A percentile compares a stretch with the other conserved stretches of the same genome.
These are phyloP conservation scores for Onthophagus sagittarius DNA, from an alignment of 2,888 invertebrate genomes.

Conservation along the genomic window DNA sequence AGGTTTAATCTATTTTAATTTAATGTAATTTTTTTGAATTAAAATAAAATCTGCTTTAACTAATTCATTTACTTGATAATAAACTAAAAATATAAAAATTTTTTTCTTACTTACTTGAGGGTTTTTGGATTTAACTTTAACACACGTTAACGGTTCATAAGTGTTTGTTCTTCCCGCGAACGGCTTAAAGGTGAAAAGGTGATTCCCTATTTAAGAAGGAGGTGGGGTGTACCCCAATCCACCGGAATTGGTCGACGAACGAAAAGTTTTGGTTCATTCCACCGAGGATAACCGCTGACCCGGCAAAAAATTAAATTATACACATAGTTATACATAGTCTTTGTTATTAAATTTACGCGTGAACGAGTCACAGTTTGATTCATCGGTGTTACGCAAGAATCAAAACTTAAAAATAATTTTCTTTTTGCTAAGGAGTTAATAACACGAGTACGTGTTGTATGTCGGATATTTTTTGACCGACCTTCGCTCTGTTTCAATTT, in stretches of 20 bases:
- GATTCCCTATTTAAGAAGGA: not conserved
- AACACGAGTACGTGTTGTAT: too few species aligned
- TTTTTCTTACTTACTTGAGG: not conserved
- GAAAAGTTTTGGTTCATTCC: not conserved
- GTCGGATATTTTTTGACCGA: too few species aligned
- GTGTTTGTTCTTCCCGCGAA: not conserved
- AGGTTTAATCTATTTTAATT: too few species aligned
- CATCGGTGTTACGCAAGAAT: not conserved
- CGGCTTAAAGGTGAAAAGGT: not conserved
- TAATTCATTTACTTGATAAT: not conserved
- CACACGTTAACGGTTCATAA: not conserved
- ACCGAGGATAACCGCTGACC: not conserved
- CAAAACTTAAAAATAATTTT: not conserved
- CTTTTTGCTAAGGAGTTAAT: too few species aligned
- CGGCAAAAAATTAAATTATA: not conserved
- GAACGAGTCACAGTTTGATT: not conserved
- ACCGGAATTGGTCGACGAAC: not conserved
- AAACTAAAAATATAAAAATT: not conserved
- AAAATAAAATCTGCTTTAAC: too few species aligned
- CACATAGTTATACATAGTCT: not conserved
- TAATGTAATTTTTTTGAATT: too few species aligned
- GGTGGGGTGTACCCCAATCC: not conserved
- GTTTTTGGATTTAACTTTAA: not conserved
- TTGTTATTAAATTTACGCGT: not conserved
- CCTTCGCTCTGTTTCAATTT: too few species aligned